These are phyloP conservation scores for Oegoconia quadripuncta DNA, from an alignment of 2,888 invertebrate species.

Conservation along the genomic window DNA sequence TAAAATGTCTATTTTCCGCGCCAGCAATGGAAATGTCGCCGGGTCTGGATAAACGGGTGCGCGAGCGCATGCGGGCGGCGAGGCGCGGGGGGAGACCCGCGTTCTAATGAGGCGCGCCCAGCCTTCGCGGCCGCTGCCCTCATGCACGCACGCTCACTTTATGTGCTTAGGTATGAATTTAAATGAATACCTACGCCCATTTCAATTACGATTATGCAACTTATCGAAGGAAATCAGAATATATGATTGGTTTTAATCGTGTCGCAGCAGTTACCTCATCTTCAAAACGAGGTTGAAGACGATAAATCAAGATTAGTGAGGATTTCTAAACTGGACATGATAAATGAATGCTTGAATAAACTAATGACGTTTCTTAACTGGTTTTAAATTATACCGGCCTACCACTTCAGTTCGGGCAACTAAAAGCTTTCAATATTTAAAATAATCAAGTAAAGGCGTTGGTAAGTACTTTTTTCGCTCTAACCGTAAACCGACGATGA, in stretches of 20 bases:
- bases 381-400: constrained; percentile 7
- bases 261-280: constrained; percentile 4
- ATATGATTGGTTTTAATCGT: constrained; percentile 1
- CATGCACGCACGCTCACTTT: constrained; percentile 49
- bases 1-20: constrained; percentile 69
- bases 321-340: constrained; percentile 40
- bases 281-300: constrained; percentile 5
- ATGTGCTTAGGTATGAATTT: constrained; percentile 55
- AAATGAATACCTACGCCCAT: constrained; percentile 55
- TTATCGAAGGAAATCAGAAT: not conserved
- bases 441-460: constrained; percentile 15
- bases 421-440: not conserved
- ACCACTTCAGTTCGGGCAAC: not conserved
- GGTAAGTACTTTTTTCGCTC: constrained; percentile 45
- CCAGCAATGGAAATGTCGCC: constrained; percentile 67
- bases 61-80: constrained; percentile 37
- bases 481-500: constrained; percentile 41
- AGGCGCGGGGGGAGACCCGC: constrained; percentile 34
- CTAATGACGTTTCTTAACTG: constrained; percentile 28
- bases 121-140: constrained; percentile 58
- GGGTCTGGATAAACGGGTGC: constrained; percentile 61
- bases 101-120: constrained; percentile 63
- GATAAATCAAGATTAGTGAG: constrained; percentile 47
- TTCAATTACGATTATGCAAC: constrained; percentile 41
- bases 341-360: constrained; percentile 29